Evolutionary conservation across 2,888 invertebrate species (phyloP), one percentile per base, ranked within the genome.

Genomic region (Tuberolachnus salignus): DNA sequence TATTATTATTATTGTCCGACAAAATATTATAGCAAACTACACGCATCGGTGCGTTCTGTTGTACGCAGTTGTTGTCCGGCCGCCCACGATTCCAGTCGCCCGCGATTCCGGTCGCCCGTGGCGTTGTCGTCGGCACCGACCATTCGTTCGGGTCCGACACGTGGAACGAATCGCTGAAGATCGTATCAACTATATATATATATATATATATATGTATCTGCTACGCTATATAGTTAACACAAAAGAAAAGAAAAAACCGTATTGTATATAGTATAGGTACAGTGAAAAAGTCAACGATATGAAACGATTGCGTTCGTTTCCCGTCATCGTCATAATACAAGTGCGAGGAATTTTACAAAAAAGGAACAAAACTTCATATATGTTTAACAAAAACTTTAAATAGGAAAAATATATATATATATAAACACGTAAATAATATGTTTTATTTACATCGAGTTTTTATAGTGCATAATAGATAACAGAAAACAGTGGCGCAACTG

Each of bases 31-130:
- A 42, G 73, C 63, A 11, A 53, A 69, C 78, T 67, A 69, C 57
- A 69, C 69, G 78, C 69, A 69, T 67, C 78, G 69, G 9, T 61
- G 61, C 67, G 51, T 49, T 34, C 67, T 44, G 44, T 9, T 19
- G 23, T 46, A 67, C 75, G 59, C 59, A 51, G 51, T 42, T 51
- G 69, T 59, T 61, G 78, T 78, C 75, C 67, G 75, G 42, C 42
- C 78, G 69, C 51, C 69, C 21, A 67, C 78, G 59, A 51, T 51
- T 61, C 23, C 69, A 59, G 51, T 69, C 78, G 78, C 42, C 78
- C 78, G 78, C 78, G 69, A 69, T 78, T 78, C 78, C 78, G 78
- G 69, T 67, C 57, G 69, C 69, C 78, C 34, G n/a, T 19, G 75
- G 75, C n/a, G 75, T 63, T 51, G 63, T 73, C 73, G 57, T 73